Evolutionary conservation across 2,888 invertebrate species (phyloP).

Genomic region (Ceraclea dissimilis): DNA sequence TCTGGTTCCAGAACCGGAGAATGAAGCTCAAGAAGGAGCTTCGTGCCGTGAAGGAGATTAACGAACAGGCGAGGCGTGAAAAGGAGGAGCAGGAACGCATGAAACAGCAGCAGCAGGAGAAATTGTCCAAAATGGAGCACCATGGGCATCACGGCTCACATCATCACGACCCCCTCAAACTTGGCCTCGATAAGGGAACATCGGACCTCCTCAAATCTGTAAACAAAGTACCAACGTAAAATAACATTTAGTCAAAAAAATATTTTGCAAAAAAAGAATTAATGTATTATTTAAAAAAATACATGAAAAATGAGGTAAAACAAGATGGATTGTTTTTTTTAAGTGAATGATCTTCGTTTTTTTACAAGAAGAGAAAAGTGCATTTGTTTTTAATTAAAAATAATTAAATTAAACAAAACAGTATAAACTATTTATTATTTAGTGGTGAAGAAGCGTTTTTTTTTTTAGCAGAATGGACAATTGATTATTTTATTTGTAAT

Average conservation of each 20-base stretch:
- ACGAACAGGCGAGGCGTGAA: slow-evolving; percentile 86
- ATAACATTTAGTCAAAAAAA: not conserved
- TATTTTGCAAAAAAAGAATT: not conserved
- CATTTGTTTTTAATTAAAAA: not conserved
- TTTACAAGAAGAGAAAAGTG: not conserved
- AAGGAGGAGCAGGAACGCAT: slow-evolving; percentile 86
- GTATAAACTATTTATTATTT: not conserved
- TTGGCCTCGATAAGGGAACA: slow-evolving; percentile 66
- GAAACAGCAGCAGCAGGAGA: slow-evolving; percentile 84
- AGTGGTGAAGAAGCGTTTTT: not conserved
- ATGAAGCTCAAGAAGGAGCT: slow-evolving; percentile 97
- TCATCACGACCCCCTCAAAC: slow-evolving; percentile 66
- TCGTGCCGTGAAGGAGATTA: slow-evolving; percentile 89
- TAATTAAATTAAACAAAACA: not conserved
- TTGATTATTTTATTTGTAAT: not conserved
- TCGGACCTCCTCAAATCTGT: slow-evolving; percentile 69
- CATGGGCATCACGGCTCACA: slow-evolving; percentile 64
- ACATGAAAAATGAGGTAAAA: not conserved
- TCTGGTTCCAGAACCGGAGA: slow-evolving; percentile 94
- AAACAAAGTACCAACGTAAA: slow-evolving; percentile 73
- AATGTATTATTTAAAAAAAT: slow-evolving; percentile 6
- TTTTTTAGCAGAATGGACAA: not conserved
- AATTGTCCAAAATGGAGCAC: slow-evolving; percentile 69
- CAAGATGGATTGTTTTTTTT: too few species aligned
- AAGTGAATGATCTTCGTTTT: too few species aligned